Base-by-base conservation (phyloP, 1,140 invertebrate genomes). In the Plodia interpunctella region DNA sequence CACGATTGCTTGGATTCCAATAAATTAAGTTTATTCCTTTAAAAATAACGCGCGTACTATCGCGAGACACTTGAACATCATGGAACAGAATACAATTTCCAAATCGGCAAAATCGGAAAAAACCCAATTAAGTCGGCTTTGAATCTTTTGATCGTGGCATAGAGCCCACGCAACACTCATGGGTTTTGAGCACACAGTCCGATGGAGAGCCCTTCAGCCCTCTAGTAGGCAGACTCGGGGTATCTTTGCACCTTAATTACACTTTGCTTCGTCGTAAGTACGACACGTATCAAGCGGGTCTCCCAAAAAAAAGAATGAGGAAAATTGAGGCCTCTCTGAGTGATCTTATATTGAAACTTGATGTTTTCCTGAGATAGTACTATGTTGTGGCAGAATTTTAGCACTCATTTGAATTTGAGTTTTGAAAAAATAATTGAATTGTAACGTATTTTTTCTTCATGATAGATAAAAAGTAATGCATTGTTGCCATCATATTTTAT, bases 181-280 rank as follows among this genome's bases (percentile, higher is more conserved):
- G 73, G 76, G 76, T 73, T 81, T 76, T 76, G 82, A 89, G 87
- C 80, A 81, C 73, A 82, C 75, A 75, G 77, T 71, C 79, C 84
- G 75, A 68, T 78, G 72, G 72, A 85, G 83, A 65, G 78, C 75
- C 54, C 84, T 87, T 62, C 49, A 86, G 66, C 75, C 68, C 78
- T 80, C 78, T 76, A 77, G 76, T 71, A 76, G 75, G 74, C 72
- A 77, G 83, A 78, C 81, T 87, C 78, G 80, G 19, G 82, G 80
- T 87, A 88, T 87, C 86, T 87, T 88, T 86, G 84, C 86, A 87
- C 87, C 83, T 87, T 89, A 89, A 89, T 89, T 89, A 86, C 87
- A 83, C 84, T 79, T 72, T 59, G 73, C 76, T 69, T 73, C 70
- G 66, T 72, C 67, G 70, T 69, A 84, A 85, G 83, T 76, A 80